Evolutionary conservation across 2,888 invertebrate species (phyloP).

Genomic region (Gymnocheta viridis): DNA sequence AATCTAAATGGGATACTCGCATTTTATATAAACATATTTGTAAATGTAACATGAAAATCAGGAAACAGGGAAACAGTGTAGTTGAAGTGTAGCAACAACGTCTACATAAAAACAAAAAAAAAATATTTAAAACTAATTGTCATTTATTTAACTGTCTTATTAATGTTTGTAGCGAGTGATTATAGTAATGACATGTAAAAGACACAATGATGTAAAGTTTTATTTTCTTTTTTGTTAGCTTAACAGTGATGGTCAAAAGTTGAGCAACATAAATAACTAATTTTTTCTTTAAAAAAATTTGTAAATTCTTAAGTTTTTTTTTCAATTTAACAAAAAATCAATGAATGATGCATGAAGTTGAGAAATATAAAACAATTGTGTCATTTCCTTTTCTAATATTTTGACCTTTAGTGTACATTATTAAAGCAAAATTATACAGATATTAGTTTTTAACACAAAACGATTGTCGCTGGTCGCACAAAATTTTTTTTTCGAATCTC

Average conservation of each 20-base stretch:
- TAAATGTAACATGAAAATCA: background rate
- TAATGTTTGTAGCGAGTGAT: constrained; percentile 20
- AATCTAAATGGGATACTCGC: too few species aligned
- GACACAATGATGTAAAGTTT: constrained; percentile 32
- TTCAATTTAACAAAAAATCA: background rate
- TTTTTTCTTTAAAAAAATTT: background rate
- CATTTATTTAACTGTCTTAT: constrained; percentile 25
- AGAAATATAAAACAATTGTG: too few species aligned
- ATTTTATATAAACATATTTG: background rate
- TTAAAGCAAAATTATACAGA: background rate
- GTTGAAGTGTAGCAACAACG: background rate
- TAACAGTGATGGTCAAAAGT: constrained; percentile 14
- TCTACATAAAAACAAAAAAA: too few species aligned
- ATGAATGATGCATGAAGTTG: too few species aligned
- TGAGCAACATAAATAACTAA: background rate
- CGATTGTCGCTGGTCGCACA: background rate
- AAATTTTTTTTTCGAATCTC: constrained; percentile 1
- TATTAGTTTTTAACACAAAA: background rate
- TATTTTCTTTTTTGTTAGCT: background rate
- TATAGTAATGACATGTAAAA: constrained; percentile 24
- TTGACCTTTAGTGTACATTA: constrained; percentile 11
- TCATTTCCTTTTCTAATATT: too few species aligned
- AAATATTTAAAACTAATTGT: constrained; percentile 19
- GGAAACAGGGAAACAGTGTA: constrained; percentile 28
- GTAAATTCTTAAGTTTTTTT: background rate